A percentile compares a stretch with the other conserved stretches of the same genome.
These are phyloP conservation scores for Lacerta agilis DNA, from an alignment of 2,797 vertebrate genomes.

Conservation along the genomic window DNA sequence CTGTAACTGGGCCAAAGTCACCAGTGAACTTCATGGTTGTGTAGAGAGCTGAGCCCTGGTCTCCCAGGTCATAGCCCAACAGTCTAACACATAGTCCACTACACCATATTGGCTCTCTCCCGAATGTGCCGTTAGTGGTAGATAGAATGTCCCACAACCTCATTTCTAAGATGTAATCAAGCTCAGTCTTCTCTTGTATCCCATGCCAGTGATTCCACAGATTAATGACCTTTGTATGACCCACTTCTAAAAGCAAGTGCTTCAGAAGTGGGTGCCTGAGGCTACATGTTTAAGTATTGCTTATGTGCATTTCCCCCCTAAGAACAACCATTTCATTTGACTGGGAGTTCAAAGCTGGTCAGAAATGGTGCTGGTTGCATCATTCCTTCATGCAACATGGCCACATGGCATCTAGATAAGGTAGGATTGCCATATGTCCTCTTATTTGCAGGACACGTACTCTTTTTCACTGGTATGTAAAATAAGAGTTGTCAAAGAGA, in stretches of 20 bases:
- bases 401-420: background rate
- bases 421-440: too few species aligned
- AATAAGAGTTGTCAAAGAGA: too few species aligned
- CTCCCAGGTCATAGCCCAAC: too few species aligned
- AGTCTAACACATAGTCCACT: too few species aligned
- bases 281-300: background rate
- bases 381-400: background rate
- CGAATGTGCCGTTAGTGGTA: too few species aligned
- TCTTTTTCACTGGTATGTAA: too few species aligned
- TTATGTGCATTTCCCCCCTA: background rate
- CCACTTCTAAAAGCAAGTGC: background rate
- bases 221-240: background rate
- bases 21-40: too few species aligned
- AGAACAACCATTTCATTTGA: background rate
- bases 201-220: background rate
- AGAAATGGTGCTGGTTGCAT: background rate
- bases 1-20: too few species aligned
- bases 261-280: background rate
- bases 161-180: background rate
- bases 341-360: background rate
- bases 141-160: too few species aligned
- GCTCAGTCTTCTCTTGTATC: background rate
- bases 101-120: too few species aligned
- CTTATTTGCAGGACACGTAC: too few species aligned
- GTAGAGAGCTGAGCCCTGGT: too few species aligned